Percentiles rank a stretch among this genome's conserved stretches.
Conservation (phyloP, 2,888 invertebrate genomes). For the Buathra laborator region DNA sequence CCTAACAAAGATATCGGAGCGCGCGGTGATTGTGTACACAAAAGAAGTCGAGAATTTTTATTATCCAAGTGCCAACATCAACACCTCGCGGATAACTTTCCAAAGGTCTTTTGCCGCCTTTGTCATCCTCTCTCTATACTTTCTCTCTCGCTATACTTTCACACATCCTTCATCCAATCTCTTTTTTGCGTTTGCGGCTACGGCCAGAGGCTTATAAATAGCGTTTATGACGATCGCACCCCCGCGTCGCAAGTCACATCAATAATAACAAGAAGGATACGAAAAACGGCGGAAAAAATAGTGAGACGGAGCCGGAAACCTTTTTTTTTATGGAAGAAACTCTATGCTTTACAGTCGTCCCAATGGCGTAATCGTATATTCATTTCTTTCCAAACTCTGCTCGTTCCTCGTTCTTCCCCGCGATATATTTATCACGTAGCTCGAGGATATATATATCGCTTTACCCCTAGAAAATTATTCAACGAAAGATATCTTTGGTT, state of each 20-base stretch:
- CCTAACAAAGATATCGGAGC: slow-evolving; percentile 49
- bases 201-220: slow-evolving; percentile 28
- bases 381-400: slow-evolving; percentile 5
- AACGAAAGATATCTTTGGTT: slow-evolving; percentile 36
- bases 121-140: background rate
- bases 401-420: background rate
- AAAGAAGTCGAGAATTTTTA: slow-evolving; percentile 63
- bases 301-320: background rate
- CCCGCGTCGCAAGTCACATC: slow-evolving; percentile 7
- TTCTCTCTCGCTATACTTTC: slow-evolving; percentile 25
- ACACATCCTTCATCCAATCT: background rate
- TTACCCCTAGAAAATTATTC: slow-evolving; percentile 48
- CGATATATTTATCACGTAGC: background rate
- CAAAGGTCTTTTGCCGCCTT: slow-evolving; percentile 49
- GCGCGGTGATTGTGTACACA: slow-evolving; percentile 35
- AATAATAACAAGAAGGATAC: background rate
- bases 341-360: background rate
- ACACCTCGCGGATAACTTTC: slow-evolving; percentile 50
- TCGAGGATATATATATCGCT: slow-evolving; percentile 3
- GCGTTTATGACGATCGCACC: background rate
- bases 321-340: background rate
- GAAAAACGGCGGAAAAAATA: background rate
- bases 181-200: slow-evolving; percentile 23
- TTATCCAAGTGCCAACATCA: slow-evolving; percentile 52
- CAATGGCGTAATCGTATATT: slow-evolving; percentile 9